Percentiles rank a stretch among this genome's conserved stretches.
Conservation (phyloP, 2,113 vertebrate genomes). For the Aptenodytes forsteri region DNA sequence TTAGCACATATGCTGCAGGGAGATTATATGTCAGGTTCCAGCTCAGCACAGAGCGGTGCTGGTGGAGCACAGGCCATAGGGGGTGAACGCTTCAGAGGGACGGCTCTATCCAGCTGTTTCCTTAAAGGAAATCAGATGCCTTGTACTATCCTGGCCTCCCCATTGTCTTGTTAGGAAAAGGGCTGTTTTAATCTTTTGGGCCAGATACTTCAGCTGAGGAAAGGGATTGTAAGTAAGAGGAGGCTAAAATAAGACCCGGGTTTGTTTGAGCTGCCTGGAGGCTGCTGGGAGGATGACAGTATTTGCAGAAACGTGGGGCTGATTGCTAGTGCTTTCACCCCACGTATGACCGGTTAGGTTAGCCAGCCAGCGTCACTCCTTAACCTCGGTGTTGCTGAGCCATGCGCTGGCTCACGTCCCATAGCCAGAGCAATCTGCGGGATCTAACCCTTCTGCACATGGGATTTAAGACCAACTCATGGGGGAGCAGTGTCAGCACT, state of each 20-base stretch:
- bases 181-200: not conserved
- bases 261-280: not conserved
- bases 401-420: not conserved
- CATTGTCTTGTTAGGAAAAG: not conserved
- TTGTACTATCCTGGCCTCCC: not conserved
- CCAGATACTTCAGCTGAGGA: not conserved
- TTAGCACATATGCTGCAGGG: not conserved
- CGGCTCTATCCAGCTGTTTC: not conserved
- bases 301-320: not conserved
- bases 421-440: not conserved
- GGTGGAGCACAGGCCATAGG: rapidly evolving
- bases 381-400: not conserved
- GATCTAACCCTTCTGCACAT: not conserved
- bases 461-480: not conserved
- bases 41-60: not conserved
- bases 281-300: not conserved
- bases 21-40: not conserved
- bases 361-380: not conserved
- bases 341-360: rapidly evolving
- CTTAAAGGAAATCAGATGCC: not conserved
- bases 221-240: not conserved
- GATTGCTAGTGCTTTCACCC: not conserved
- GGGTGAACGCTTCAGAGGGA: rapidly evolving
- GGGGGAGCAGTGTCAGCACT: not conserved
- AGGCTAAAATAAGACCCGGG: not conserved